Percentiles rank a stretch among this genome's conserved stretches.
Conservation (phyloP, 1,140 invertebrate genomes). For the Brachionus rubens region DNA sequence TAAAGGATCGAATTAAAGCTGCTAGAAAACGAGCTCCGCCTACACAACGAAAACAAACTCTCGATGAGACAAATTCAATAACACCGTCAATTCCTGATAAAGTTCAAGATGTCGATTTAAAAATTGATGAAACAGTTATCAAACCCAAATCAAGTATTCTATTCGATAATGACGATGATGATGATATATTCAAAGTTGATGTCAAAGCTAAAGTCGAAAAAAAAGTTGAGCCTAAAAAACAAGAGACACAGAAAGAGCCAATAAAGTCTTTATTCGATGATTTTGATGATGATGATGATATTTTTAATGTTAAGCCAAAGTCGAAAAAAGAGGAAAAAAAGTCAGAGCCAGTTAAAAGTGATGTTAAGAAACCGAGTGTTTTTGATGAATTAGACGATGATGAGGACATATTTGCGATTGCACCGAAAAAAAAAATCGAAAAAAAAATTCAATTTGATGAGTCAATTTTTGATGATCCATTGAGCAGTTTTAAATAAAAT, state of each 20-base stretch:
- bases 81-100: neutral
- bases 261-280: neutral
- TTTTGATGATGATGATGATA: conserved; percentile 2
- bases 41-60: neutral
- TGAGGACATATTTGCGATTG: neutral
- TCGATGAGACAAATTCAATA: neutral
- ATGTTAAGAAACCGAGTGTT: neutral
- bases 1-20: conserved; percentile 34
- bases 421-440: neutral
- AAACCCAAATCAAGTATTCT: neutral
- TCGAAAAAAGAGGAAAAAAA: neutral
- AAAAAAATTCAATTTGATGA: conserved; percentile 1
- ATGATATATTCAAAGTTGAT: conserved; percentile 21
- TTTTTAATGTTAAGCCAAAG: neutral
- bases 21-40: conserved; percentile 18
- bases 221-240: neutral
- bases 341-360: neutral
- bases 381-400: conserved; percentile 14
- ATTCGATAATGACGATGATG: conserved; percentile 22
- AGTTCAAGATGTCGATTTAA: neutral
- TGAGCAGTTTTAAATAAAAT: neutral
- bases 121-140: neutral
- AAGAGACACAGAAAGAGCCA: neutral
- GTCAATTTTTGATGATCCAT: neutral
- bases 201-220: neutral